Evolutionary conservation across 2,113 vertebrate species (phyloP).

Genomic region (Chroicocephalus ridibundus): DNA sequence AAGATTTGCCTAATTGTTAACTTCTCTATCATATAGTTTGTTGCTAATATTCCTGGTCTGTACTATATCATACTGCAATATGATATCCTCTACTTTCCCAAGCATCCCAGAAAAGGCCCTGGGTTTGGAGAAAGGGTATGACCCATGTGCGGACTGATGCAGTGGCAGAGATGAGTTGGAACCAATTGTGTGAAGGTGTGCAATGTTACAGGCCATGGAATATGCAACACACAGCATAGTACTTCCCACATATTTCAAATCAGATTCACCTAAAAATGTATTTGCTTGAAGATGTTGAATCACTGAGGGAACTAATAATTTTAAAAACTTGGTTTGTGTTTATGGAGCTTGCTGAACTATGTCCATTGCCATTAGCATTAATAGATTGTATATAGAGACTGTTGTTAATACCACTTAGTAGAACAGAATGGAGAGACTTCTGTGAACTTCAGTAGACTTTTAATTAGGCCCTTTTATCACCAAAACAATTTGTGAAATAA

Average conservation of each 20-base stretch:
- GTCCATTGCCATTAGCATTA: neutral
- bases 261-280: neutral
- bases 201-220: neutral
- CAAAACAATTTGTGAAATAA: neutral
- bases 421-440: neutral
- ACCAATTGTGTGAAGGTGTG: neutral
- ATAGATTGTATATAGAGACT: neutral
- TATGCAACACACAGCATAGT: neutral
- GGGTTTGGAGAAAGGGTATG: neutral
- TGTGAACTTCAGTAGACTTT: neutral
- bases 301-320: neutral
- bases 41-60: neutral
- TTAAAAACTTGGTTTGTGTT: neutral
- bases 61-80: neutral
- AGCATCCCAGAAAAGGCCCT: neutral
- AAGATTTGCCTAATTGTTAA: neutral
- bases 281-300: neutral
- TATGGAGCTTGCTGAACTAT: neutral
- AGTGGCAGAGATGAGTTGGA: neutral
- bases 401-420: neutral
- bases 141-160: fast-evolving
- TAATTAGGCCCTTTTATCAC: neutral
- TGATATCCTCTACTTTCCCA: neutral
- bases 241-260: neutral
- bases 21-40: neutral